Evolutionary conservation across 2,888 invertebrate genomes (phyloP).

Genomic region (Pycnomerus fuliginosus): DNA sequence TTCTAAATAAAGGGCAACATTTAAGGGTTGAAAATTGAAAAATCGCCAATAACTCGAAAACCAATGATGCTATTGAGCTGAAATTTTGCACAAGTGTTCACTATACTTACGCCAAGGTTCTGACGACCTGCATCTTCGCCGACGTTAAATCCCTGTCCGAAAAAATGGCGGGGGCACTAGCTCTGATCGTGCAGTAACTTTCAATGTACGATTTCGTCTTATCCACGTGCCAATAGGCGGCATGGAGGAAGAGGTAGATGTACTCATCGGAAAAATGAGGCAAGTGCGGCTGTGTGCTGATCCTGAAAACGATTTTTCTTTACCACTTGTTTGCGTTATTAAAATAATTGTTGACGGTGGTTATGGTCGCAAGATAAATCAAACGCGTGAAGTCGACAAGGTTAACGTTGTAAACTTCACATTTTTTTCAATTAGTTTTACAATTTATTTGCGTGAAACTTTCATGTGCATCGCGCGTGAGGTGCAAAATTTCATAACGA

Average conservation of each 20-base stretch:
- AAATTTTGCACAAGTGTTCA: neutral
- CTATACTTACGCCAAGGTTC: conserved; percentile 61
- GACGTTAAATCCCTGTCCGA: conserved; percentile 58
- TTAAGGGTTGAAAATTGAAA: neutral
- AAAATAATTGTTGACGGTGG: no score
- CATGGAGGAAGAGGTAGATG: conserved; percentile 65
- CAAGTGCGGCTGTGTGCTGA: conserved; percentile 60
- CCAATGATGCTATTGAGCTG: neutral
- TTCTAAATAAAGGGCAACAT: neutral
- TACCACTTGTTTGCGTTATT: no score
- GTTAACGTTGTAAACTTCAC: no score
- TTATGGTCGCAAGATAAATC: no score
- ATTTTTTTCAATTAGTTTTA: no score
- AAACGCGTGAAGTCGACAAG: no score
- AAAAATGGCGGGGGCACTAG: conserved; percentile 62
- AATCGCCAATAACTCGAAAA: neutral
- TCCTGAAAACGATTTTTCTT: conserved; percentile 51
- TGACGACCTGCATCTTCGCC: conserved; percentile 56
- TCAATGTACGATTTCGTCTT: conserved; percentile 55
- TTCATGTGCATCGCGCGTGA: no score
- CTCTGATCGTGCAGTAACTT: conserved; percentile 59
- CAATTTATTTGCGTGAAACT: no score
- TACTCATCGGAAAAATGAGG: conserved; percentile 65
- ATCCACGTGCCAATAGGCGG: conserved; percentile 55
- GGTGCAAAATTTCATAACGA: no score